Base-by-base conservation (phyloP, 2,113 vertebrate species). In the Typhlomys cinereus region DNA sequence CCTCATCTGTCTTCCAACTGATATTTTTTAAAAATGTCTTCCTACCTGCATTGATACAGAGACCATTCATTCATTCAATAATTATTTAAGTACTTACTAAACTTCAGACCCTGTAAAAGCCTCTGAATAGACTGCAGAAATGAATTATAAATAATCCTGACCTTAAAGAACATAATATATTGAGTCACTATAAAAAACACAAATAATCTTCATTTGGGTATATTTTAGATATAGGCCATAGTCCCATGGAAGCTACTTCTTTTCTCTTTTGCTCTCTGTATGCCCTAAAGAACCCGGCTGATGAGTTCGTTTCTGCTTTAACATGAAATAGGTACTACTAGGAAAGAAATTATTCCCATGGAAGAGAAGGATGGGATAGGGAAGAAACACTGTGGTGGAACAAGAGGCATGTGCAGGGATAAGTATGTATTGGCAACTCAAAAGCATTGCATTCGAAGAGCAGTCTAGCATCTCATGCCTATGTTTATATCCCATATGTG, bases 271-370 rank as follows among this genome's bases (percentile, higher is more conserved):
- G 92, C 9, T 89, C 46, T 70, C 8, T 57, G 1, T 54, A 41
- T 85, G 29, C 36, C 61, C 76, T 50, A 82, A 88, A 52, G 92
- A 81, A 89, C 50, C n/a, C 23, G 57, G 69, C 11, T 89, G 13
- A 64, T 81, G 39, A 61, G 41, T 83, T 88, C n/a, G 23, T 66
- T 85, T 94, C 54, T 74, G 62, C 54, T 52, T 93, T 52, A 84
- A 36, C 70, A 80, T 80, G 78, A 89, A 62, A 20, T 48, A 44
- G 25, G 4, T 23, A 31, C 39, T 15, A 67, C 73, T 67, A 50
- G 82, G 54, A 86, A 94, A 90, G 44, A 50, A 57, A 41, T 67
- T 29, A 5, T 23, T 31, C 29, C 48, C 59, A n/a, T n/a, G n/a
- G 52, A 80, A 36, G 41, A 90, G 20, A 54, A 92, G 17, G 39